Evolutionary conservation across 2,113 vertebrate species (phyloP), one percentile per base, ranked within the genome.

Genomic region (Dipodomys merriami): DNA sequence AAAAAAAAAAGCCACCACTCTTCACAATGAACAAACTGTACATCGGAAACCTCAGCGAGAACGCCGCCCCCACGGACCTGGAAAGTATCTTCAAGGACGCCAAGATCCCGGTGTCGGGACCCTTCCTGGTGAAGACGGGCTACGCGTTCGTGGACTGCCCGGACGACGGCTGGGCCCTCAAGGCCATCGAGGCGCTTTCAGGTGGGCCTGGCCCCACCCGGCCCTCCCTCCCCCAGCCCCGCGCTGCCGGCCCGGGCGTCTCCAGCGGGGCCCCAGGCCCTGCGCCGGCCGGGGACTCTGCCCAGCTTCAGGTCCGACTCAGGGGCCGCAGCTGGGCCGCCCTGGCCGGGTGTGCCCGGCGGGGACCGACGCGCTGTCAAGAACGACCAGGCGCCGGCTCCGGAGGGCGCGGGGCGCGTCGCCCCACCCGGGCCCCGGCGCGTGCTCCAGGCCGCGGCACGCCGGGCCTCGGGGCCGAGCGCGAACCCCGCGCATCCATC

Each of bases 141-240:
- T 99, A 99, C 97, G 99, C 99, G 97, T 99, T 99, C 97, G 99
- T 99, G 97, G 99, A 99, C 98, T 99, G 99, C 98, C 99, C 99
- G 88, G 99, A 99, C 98, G 99, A 99, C 93, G 99, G 98, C 98
- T 98, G 99, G 97, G 99, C 99, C 79, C 99, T 99, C 99, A 99
- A 98, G 98, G 99, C 99, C 98, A 99, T 99, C 97, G 99, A 99
- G 96, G 98, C 98, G 97, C 98, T 99, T 98, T 99, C 99, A 99
- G 99, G 99, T 99, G 98, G 99, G 98, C 94, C 67, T 85, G 62
- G 78, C 92, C 68, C 23, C 69, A 53, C 33, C 60, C 60, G 64
- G 64, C 64, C 35, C 35, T 4, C 35, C 35, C 35, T 4, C 23
- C 27, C 72, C 35, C 30, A 11, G 27, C 16, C 6, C 57, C 44